phyloP scores from a whole-genome alignment of 2,888 invertebrate genomes.

The Zygogramma bicolorata region DNA sequence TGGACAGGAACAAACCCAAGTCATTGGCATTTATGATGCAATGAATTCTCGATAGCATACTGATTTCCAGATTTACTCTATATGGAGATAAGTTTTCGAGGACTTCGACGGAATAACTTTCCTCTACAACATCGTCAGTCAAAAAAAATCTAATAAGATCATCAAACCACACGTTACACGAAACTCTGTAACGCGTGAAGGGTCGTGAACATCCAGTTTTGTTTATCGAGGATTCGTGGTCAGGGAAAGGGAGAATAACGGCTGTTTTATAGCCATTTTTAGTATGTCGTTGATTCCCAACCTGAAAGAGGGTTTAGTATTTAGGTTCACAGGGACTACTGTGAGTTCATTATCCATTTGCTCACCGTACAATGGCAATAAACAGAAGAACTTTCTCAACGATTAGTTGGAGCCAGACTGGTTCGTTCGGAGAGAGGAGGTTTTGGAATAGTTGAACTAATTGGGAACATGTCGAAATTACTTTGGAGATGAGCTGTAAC shows the following conservation, averaged over 20 bases:
- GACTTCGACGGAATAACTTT: neutral
- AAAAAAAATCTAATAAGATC: neutral
- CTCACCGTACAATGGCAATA: slow-evolving; percentile 32
- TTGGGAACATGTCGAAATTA: neutral
- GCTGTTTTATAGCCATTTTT: slow-evolving; percentile 59
- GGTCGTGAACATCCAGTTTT: slow-evolving; percentile 32
- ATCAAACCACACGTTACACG: neutral
- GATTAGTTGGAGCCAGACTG: slow-evolving; percentile 33
- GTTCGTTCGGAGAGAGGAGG: neutral
- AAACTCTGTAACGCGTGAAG: neutral
- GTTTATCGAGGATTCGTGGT: slow-evolving; percentile 50
- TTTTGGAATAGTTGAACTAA: slow-evolving; percentile 12
- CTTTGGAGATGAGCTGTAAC: neutral
- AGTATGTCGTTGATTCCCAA: slow-evolving; percentile 56
- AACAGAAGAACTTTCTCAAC: slow-evolving; percentile 34
- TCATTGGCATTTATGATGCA: no score
- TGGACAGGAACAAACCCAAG: no score
- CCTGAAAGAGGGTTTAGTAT: slow-evolving; percentile 51
- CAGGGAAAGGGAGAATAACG: slow-evolving; percentile 54
- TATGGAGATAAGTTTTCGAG: no score
- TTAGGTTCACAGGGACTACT: slow-evolving; percentile 46
- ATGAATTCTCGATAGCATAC: no score
- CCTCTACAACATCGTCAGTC: neutral
- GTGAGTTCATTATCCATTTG: slow-evolving; percentile 54
- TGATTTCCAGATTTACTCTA: no score